Base-by-base conservation (phyloP, 2,888 invertebrate species). In the Neuroscelio doddi region DNA sequence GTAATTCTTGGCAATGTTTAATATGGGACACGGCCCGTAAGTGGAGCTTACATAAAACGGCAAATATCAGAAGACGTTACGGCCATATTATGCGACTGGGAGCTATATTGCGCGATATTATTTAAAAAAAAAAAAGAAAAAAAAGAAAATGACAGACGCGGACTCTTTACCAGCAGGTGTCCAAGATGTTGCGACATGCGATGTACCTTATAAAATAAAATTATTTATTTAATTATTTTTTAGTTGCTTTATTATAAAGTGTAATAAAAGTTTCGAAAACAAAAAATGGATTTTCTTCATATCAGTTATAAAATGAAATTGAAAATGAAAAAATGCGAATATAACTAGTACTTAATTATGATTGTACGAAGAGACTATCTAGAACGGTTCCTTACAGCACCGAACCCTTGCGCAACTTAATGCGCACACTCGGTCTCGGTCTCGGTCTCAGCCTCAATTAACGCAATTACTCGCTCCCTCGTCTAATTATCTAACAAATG, bases 401-500 rank as follows among this genome's bases (percentile, higher is more conserved):
- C 70, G 64, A 72, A 73, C 74, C 75, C 75, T 77, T 74, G 75
- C 75, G 75, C 73, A 76, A 76, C 74, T 63, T 56, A 46, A 69
- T 65, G 71, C 46, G 34, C 66, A 71, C 69, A 59, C 65, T 63
- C 68, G 69, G 45, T 74, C 76, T 73, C 68, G 70, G 70, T 75
- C 75, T 68, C 67, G 70, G 70, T 75, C 75, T 66, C 69, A 69
- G 68, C 68, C 71, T 77, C 75, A 79, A 80, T 80, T 79, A 81
- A 76, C 73, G 77, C 79, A 81, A 81, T 80, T 81, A 79, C 74
- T 71, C 69, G 76, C 74, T 77, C 77, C 76, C 74, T 74, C 75
- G 70, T 72, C 75, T 83, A 81, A 83, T 82, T 82, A 81, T 77
- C 79, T 76, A 80, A 79, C 79, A 80, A 82, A 81, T 76, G 76